A percentile compares a stretch with the other conserved stretches of the same genome.
These are phyloP conservation scores for Poeciliopsis occidentalis DNA, from an alignment of 2,113 vertebrate species.

Conservation along the genomic window DNA sequence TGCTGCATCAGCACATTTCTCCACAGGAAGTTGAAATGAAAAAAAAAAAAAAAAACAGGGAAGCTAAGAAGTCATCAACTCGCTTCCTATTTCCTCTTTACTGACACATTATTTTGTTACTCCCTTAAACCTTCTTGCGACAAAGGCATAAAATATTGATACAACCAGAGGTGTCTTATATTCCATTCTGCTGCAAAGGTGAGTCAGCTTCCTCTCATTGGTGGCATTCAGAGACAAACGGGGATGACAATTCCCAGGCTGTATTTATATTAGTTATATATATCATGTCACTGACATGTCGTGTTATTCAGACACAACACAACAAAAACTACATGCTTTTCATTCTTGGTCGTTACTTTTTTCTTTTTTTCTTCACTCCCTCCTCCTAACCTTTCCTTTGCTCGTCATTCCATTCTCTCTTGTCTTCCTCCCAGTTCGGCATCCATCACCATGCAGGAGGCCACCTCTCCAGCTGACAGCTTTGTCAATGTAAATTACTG, in stretches of 20 bases:
- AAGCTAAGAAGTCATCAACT: slow-evolving; percentile 48
- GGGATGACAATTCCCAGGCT: slow-evolving; percentile 20
- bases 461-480: slow-evolving; percentile 81
- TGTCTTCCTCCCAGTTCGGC: slow-evolving; percentile 72
- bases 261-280: slow-evolving; percentile 19
- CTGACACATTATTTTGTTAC: slow-evolving; percentile 60
- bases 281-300: slow-evolving; percentile 11
- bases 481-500: slow-evolving; percentile 86
- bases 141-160: slow-evolving; percentile 67
- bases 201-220: slow-evolving; percentile 50
- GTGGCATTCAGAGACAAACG: slow-evolving; percentile 45
- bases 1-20: slow-evolving; percentile 75
- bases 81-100: slow-evolving; percentile 37
- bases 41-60: slow-evolving; percentile 19
- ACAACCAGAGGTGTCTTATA: slow-evolving; percentile 46
- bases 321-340: slow-evolving; percentile 17
- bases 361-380: not conserved
- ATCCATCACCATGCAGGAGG: slow-evolving; percentile 81
- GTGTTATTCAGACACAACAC: slow-evolving; percentile 22
- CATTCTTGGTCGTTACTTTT: slow-evolving; percentile 29
- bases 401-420: slow-evolving; percentile 13
- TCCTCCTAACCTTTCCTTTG: slow-evolving; percentile 1
- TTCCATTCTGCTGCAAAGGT: slow-evolving; percentile 67
- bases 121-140: slow-evolving; percentile 50
- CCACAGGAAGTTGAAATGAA: slow-evolving; percentile 58